Conservation (phyloP, 2,113 vertebrate species). For the Grus americana region DNA sequence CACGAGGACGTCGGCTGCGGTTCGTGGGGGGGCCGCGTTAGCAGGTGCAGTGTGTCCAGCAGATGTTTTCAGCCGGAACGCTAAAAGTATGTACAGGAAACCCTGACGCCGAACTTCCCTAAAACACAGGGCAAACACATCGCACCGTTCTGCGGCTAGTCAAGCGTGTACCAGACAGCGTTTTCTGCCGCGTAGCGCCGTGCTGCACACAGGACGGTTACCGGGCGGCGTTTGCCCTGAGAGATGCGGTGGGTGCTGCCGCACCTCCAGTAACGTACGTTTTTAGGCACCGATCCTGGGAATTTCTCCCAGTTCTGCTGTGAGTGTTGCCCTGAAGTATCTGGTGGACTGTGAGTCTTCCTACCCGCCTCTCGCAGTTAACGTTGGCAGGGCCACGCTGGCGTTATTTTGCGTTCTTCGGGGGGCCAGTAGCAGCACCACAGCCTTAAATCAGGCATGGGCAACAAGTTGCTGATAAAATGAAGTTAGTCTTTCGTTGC, state of each 20-base stretch:
- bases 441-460: rapidly evolving
- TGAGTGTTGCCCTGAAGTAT: not conserved
- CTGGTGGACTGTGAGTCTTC: not conserved
- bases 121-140: not conserved
- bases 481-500: not conserved
- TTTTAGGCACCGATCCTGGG: not conserved
- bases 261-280: not conserved
- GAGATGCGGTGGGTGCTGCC: not conserved
- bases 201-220: rapidly evolving
- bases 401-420: rapidly evolving
- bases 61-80: not conserved
- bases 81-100: not conserved
- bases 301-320: not conserved
- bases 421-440: not conserved
- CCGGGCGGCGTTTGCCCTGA: rapidly evolving
- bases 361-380: rapidly evolving
- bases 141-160: not conserved
- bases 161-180: not conserved
- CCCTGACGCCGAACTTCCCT: not conserved
- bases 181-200: not conserved
- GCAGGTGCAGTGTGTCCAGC: not conserved
- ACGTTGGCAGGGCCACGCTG: rapidly evolving
- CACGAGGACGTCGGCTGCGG: not conserved
- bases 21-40: rapidly evolving
- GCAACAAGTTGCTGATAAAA: not conserved